A percentile compares a stretch with the other conserved stretches of the same genome.
Evolutionary conservation across 64 coral and sea anemone genomes (phyloP).

Genomic region (Montipora foliosa): DNA sequence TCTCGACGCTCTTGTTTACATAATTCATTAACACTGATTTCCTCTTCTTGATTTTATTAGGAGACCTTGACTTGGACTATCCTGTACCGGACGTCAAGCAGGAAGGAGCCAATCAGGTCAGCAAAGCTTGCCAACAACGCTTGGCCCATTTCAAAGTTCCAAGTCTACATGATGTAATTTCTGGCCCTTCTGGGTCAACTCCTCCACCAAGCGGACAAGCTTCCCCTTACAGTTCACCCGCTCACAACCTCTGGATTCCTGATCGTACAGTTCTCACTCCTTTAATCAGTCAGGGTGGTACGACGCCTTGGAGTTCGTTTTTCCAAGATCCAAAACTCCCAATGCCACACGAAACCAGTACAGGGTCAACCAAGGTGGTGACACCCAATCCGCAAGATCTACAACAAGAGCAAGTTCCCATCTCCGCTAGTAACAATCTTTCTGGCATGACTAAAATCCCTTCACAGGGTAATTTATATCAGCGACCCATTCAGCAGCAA

Average conservation of each 20-base stretch:
- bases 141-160: slow-evolving; percentile 95
- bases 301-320: slow-evolving; percentile 66
- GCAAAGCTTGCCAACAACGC: slow-evolving; percentile 83
- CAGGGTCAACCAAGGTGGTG: slow-evolving; percentile 47
- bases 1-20: slow-evolving; percentile 8
- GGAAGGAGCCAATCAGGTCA: slow-evolving; percentile 69
- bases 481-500: slow-evolving; percentile 74
- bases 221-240: slow-evolving; percentile 98
- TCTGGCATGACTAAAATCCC: slow-evolving; percentile 49
- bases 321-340: slow-evolving; percentile 78
- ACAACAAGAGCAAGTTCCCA: slow-evolving; percentile 51
- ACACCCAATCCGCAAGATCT: slow-evolving; percentile 52
- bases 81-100: slow-evolving; percentile 97
- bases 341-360: slow-evolving; percentile 69
- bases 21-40: slow-evolving; percentile 56
- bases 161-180: slow-evolving; percentile 92
- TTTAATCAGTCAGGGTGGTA: slow-evolving; percentile 84
- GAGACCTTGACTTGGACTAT: slow-evolving; percentile 93
- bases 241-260: slow-evolving; percentile 96
- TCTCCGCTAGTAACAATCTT: slow-evolving; percentile 44
- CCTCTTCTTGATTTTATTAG: slow-evolving; percentile 69
- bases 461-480: slow-evolving; percentile 68
- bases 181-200: slow-evolving; percentile 79
- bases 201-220: slow-evolving; percentile 87
- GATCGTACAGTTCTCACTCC: slow-evolving; percentile 98